Evolutionary conservation across 64 coral and sea anemone species (phyloP), one percentile per base, ranked within the genome.

Genomic region (Porites lutea): DNA sequence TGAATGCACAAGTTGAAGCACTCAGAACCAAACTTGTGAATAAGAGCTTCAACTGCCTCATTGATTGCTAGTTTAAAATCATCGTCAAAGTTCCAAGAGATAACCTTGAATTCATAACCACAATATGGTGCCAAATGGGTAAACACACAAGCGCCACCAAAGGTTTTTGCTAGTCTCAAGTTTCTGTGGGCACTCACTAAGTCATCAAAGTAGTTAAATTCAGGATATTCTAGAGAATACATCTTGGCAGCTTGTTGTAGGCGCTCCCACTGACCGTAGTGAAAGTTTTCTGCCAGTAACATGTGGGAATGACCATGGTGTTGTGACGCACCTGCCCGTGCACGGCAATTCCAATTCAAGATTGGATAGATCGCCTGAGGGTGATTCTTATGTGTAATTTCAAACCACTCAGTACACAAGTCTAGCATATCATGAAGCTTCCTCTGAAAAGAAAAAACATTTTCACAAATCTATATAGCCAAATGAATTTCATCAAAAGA

Each of bases 221-320:
- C 92, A 20, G 92, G 87, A 52, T 90, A 74, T 75, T 94, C 79
- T 3, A 18, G 5, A 20, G 87, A 73, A 72, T 94, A 94, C 18
- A 83, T 53, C 79, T 90, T 89, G 6, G 86, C 62, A 19, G 75
- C 73, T 79, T 90, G 87, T 65, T 50, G 68, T 20, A 94, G 60
- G 4, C 87, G 77, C 50, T 94, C 92, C 92, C 92, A 94, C 46
- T 94, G 92, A 7, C 92, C 92, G 50, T 94, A 94, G 18, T 94
- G 92, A 20, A 94, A 94, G 46, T 90, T 53, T 22, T 94, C 92
- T 53, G 87, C 92, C 52, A 94, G 67, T 4, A 82, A 14, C 92
- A 94, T 89, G 72, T 94, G 92, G 2, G 78, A 88, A 20, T 94
- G 92, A 6, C 92, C 92, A 90, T 94, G 92, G 71, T 94, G 92